Percentiles rank a stretch among this genome's conserved stretches.
These are phyloP conservation scores for Xiphophorus hellerii DNA, from an alignment of 2,113 vertebrate genomes.

Conservation along the genomic window DNA sequence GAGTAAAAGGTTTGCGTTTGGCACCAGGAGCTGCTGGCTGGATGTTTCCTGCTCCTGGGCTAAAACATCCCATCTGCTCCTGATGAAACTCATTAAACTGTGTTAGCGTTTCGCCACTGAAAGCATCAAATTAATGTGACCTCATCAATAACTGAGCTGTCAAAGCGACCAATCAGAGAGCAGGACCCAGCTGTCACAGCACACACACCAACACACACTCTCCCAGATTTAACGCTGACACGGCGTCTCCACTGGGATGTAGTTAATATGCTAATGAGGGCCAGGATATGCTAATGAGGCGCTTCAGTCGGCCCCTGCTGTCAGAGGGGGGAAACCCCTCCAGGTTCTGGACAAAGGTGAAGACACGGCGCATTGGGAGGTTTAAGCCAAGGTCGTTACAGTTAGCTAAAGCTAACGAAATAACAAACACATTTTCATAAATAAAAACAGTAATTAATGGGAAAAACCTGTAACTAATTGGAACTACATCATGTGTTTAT, in stretches of 20 bases:
- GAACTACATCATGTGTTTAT: too few species aligned
- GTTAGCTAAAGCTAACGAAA: too few species aligned
- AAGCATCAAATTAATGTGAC: slow-evolving; percentile 8
- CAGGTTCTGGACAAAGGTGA: slow-evolving; percentile 1
- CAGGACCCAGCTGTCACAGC: slow-evolving; percentile 54
- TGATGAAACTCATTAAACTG: slow-evolving; percentile 9
- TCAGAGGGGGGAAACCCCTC: background rate
- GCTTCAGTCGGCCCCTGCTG: slow-evolving; percentile 23
- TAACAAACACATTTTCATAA: too few species aligned
- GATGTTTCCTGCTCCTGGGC: too few species aligned
- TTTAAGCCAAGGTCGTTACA: background rate
- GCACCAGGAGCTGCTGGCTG: too few species aligned
- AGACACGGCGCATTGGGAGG: background rate
- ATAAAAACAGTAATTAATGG: too few species aligned
- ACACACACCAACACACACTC: slow-evolving; percentile 30
- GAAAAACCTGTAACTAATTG: too few species aligned
- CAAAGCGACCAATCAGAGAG: slow-evolving; percentile 54
- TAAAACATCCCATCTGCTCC: slow-evolving; percentile 29
- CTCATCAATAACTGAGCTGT: slow-evolving; percentile 75
- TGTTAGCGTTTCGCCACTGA: slow-evolving; percentile 6
- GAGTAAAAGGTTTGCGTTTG: background rate
- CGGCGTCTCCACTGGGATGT: slow-evolving; percentile 38
- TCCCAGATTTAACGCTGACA: slow-evolving; percentile 22
- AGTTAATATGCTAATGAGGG: slow-evolving; percentile 67
- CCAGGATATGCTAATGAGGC: slow-evolving; percentile 69